phyloP scores from a whole-genome alignment of 2,888 invertebrate genomes.

The Monopis laevigella region DNA sequence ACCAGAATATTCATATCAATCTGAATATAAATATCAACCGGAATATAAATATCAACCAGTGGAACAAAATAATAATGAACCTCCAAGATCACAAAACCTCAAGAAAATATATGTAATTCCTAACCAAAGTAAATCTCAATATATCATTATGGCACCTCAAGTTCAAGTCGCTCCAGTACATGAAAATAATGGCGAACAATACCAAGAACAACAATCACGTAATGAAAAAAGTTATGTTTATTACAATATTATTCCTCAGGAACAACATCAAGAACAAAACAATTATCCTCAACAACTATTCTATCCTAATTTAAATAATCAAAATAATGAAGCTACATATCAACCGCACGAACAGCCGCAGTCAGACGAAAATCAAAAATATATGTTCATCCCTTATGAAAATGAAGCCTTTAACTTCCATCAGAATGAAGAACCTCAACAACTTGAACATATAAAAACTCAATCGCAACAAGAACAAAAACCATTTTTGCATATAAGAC shows the following conservation, averaged over 20 bases:
- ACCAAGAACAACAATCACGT: not conserved
- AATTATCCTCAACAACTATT: constrained; percentile 3
- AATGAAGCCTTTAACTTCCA: constrained; percentile 1
- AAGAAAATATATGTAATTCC: constrained; percentile 8
- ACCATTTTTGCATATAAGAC: constrained; percentile 1
- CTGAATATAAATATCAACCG: not conserved
- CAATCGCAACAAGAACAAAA: constrained; percentile 9
- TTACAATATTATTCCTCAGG: not conserved
- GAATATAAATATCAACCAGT: not conserved
- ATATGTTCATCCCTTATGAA: constrained; percentile 12
- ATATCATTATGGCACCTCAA: constrained; percentile 6
- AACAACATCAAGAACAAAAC: constrained; percentile 7
- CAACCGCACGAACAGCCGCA: not conserved
- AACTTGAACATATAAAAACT: not conserved
- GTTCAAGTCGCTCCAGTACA: not conserved
- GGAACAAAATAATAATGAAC: not conserved
- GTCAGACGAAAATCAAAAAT: not conserved
- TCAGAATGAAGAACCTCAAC: not conserved
- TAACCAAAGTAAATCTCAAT: not conserved
- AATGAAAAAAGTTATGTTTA: constrained; percentile 1
- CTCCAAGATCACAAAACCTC: not conserved
- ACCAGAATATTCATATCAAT: not conserved
- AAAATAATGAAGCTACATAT: not conserved
- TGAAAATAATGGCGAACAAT: not conserved
- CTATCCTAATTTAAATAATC: constrained; percentile 8